Base-by-base conservation (phyloP, 2,888 invertebrate genomes). In the Hololepta plana region DNA sequence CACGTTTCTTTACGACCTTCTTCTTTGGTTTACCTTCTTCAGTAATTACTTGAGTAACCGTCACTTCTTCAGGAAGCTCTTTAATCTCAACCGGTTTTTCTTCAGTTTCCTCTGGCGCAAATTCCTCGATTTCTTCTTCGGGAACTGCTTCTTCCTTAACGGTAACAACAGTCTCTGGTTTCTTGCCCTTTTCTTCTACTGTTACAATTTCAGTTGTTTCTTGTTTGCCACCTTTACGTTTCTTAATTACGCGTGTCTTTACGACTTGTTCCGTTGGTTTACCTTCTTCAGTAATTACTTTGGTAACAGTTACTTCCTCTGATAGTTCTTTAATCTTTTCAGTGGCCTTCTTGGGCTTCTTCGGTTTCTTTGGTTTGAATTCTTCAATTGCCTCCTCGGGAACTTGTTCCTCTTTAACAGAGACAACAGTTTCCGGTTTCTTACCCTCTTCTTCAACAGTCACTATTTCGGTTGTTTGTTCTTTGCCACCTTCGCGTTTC, bases 21-120 rank as follows among this genome's bases (percentile, higher is more conserved):
- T 43, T 57, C 44, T 35, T 54, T 30, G 32, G 40, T 43, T 55
- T 45, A 26, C 47, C 49, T 30, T 59, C 53, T 10, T 55, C 38
- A 13, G 56, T 45, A 27, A 39, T 34, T 4, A 39, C 26, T 32
- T 51, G 47, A 20, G 42, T 42, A 8, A 51, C 38, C 8, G 38
- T 30, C 12, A 46, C 38, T 32, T 44, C 40, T 27, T 49, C 45
- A 3, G 49, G 45, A n/a, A 47, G 29, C 36, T 51, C 46, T 17
- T 39, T 32, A 4, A 40, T 31, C 16, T 30, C 17, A 10, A 12
- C 14, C 12, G 39, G 35, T 17, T 27, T 37, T 22, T 7, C 29
- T n/a, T n/a, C n/a, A n/a, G n/a, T n/a, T n/a, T n/a, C n/a, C n/a
- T n/a, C n/a, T n/a, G n/a, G n/a, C n/a, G n/a, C n/a, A n/a, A n/a